Evolutionary conservation across 1,140 invertebrate species (phyloP), one percentile per base, ranked within the genome.

Genomic region (Lepidostoma basale): DNA sequence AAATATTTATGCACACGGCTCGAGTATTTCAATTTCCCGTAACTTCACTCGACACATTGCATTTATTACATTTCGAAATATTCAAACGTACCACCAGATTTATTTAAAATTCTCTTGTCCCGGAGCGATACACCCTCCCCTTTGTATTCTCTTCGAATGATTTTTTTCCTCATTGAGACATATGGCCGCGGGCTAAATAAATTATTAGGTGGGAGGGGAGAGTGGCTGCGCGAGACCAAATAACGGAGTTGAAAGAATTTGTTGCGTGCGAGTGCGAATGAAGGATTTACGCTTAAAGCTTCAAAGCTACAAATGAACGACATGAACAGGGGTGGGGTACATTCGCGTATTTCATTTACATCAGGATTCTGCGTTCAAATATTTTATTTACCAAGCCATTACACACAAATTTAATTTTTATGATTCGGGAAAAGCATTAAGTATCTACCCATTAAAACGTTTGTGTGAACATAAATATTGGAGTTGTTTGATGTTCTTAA

Each of bases 101-200:
- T 49, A 23, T 40, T 63, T 58, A 40, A 26, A 62, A 63, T 63
- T 68, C 52, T 49, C 56, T 60, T 47, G 49, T 59, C 60, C 23
- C 33, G 3, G 44, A 5, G 10, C 16, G 10, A 6, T 8, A 14
- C 30, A 12, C 16, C 39, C 30, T 9, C 22, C 30, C 47, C 20
- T 33, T 9, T 22, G 22, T 18, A 10, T 25, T 18, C 36, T 40
- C 42, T 12, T 26, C 3, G 56, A 25, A 60, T 60, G 56, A 60
- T 60, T 60, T 42, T 40, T 23, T 26, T 23, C 30, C 23, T 54
- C 47, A 67, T 67, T 62, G 68, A 44, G 63, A 66, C 68, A 70
- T 70, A 70, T 70, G 54, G 58, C 68, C 58, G 26, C 54, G 39
- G 63, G 68, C 68, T 39, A 62, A 66, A 67, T 70, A 67, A 70